Evolutionary conservation across 2,888 invertebrate species (phyloP), one percentile per base, ranked within the genome.

Genomic region (Congeria kusceri): DNA sequence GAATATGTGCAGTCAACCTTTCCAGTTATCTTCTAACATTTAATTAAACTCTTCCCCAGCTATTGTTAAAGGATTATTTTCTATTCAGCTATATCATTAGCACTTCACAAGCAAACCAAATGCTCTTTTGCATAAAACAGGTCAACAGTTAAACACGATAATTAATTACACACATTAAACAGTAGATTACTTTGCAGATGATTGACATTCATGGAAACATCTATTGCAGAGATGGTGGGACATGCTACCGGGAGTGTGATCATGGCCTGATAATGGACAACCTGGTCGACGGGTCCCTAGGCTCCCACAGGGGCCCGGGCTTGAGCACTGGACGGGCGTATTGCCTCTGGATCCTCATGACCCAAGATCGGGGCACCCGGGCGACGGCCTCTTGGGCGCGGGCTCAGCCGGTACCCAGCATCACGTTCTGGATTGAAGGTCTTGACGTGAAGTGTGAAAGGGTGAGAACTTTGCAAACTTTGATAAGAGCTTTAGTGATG

Each of bases 231-330:
- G 96, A 96, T 90, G 97, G 97, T 0, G 97, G 97, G 0, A 96
- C 96, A 91, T 98, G 98, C 90, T 98, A 97, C 92, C 96, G 96
- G 89, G 96, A 96, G 86, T 98, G 98, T 91, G 91, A 92, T 53
- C 89, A 92, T 28, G 90, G 93, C 18, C 89, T 88, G 39, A 96
- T 97, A 95, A 93, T 97, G 0, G 95, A 95, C 25, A 96, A 96
- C 20, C 94, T 95, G 11, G 95, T 96, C 65, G 95, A 96, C 1
- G 97, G 97, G 91, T 97, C 97, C 0, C 96, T 98, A 39, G 98
- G 97, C 4, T 97, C 97, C 0, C 87, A 90, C 67, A 76, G 85
- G n/a, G 91, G 91, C 3, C 77, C 80, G 3, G 90, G 90, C 0
- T 84, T 88, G 5, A 71, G 83, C 27, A 72, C 75, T 28, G 78